Evolutionary conservation across 2,888 invertebrate genomes (phyloP).

Genomic region (Eupithecia abbreviata): DNA sequence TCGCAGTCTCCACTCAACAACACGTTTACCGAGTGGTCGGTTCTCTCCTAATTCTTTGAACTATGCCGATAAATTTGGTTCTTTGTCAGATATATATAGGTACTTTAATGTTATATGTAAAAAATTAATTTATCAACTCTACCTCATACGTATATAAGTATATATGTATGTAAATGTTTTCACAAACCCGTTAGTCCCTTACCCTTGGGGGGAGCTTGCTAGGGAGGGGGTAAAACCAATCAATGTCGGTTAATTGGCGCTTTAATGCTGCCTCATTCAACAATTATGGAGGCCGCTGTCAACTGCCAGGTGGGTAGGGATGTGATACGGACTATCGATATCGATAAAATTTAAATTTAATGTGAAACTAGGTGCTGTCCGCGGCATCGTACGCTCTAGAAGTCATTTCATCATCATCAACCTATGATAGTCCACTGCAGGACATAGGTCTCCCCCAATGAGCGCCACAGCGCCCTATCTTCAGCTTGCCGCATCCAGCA

Average conservation of each 20-base stretch:
- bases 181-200: slow-evolving; percentile 39
- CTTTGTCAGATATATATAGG: too few relatives aligned
- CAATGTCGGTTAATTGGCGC: slow-evolving; percentile 81
- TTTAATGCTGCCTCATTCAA: slow-evolving; percentile 82
- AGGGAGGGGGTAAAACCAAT: slow-evolving; percentile 68
- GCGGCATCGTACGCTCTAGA: background rate
- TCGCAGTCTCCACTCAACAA: too few relatives aligned
- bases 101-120: too few relatives aligned
- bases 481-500: too few relatives aligned
- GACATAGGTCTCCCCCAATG: too few relatives aligned
- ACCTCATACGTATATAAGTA: background rate
- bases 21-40: too few relatives aligned
- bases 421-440: too few relatives aligned
- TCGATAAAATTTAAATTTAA: slow-evolving; percentile 27
- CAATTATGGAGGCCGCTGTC: slow-evolving; percentile 76
- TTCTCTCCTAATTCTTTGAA: too few relatives aligned
- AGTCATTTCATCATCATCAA: too few relatives aligned
- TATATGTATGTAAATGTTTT: slow-evolving; percentile 11
- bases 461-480: too few relatives aligned
- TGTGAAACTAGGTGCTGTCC: background rate
- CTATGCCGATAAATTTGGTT: too few relatives aligned
- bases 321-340: slow-evolving; percentile 43
- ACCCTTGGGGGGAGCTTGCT: slow-evolving; percentile 14
- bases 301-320: slow-evolving; percentile 59
- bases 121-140: background rate